Base-by-base conservation (phyloP, 2,888 invertebrate genomes). In the Chelonus formosanus region DNA sequence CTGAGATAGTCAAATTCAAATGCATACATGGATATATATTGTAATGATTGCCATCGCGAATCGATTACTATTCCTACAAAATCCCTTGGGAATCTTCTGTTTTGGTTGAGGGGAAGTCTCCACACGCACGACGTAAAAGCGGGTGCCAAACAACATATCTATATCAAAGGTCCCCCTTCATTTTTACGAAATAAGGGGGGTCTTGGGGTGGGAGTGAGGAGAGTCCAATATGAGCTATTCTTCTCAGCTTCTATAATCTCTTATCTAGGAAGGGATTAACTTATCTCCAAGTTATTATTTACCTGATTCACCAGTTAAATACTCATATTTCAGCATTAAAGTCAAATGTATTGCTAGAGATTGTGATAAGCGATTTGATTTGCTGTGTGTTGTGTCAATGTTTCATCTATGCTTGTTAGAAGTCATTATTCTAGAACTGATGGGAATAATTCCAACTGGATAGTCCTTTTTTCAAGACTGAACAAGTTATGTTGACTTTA, bases 1-100 rank as follows among this genome's bases (percentile, higher is more conserved):
- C 65, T 71, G 71, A 79, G 82, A 83, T 83, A 83, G 81, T 79
- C 80, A 52, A 52, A 83, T 84, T 81, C 79, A 83, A 84, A 84
- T 84, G 78, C 80, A 77, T 6, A 40, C 40, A 40, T 40, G 6
- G 6, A 40, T 40, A 40, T 40, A 40, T 77, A 61, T 56, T 75
- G 80, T 83, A 84, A 84, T 84, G 83, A 84, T 83, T 84, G 83
- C 82, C 81, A 81, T 81, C 78, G 76, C 79, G 77, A 84, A 84
- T 84, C 83, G 84, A 84, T 83, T 83, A 72, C 31, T n/a, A 32
- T 35, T 36, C 8, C 36, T 54, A 73, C 70, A 78, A 79, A 78
- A 75, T 80, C 82, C 78, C 83, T 73, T 81, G 83, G 80, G 84
- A 84, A 80, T 82, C 78, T 68, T 71, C 65, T 67, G 67, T 73